Evolutionary conservation across 1,140 invertebrate genomes (phyloP), one percentile per base, ranked within the genome.

Genomic region (Hycleus phaleratus): DNA sequence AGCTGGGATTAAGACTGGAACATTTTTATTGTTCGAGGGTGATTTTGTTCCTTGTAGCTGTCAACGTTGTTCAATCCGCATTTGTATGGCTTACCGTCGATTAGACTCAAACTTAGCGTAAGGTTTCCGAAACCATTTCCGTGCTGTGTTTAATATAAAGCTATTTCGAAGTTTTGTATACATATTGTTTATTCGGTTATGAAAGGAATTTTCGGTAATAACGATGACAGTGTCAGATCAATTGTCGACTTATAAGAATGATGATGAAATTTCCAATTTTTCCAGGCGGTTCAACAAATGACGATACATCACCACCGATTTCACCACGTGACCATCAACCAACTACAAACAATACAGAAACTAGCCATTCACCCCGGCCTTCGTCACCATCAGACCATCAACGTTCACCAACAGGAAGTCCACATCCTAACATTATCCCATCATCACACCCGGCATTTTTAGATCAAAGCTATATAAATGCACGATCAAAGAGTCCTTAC

Each of bases 201-300:
- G 3, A 32, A 32, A 18, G 18, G 32, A 32, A 32, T 5, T 32
- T 32, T 32, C 32, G 32, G 32, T 32, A 7, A 32, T 32, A 7
- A 32, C 7, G 4, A 32, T 32, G 18, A 18, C 18, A 18, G 18
- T 18, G 18, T 18, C 18, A 1, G 18, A 18, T 18, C 18, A 18
- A 32, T 32, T 32, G 32, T 32, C 7, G 32, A 32, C 7, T 32
- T 4, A 32, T 32, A 7, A 32, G 4, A 7, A 32, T 32, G 32
- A 32, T 32, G 32, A 42, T 38, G 32, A 38, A 8, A 24, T 56
- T 32, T 4, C 9, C n/a, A 4, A 25, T 55, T 56, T 24, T 82
- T 82, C 48, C 80, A 87, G 85, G 84, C 68, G 83, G 83, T 61
- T 85, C 83, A 39, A 85, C 81, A 25, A 82, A 82, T 67, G 81